These are phyloP conservation scores for Hoplostethus mediterraneus DNA, from an alignment of 2,797 vertebrate species.

Conservation along the genomic window DNA sequence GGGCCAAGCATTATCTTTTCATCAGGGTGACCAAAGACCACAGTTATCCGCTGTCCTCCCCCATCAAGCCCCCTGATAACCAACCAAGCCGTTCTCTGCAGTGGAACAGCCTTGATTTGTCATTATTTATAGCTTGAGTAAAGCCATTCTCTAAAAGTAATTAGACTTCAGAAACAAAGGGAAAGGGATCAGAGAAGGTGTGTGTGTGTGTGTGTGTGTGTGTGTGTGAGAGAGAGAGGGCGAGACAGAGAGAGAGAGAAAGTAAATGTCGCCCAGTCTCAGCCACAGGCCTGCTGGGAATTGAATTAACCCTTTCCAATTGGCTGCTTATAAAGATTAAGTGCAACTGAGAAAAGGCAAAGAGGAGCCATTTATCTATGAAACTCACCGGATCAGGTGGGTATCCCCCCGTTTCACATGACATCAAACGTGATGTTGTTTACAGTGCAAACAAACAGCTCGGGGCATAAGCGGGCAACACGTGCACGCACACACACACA, in stretches of 20 bases:
- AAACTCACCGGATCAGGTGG: slow-evolving; percentile 37
- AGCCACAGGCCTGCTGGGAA: slow-evolving; percentile 62
- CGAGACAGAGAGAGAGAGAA: slow-evolving; percentile 9
- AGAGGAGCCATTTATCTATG: slow-evolving; percentile 39
- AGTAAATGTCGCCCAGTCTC: slow-evolving; percentile 61
- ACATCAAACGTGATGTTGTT: slow-evolving; percentile 35
- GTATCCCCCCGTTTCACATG: slow-evolving; percentile 21
- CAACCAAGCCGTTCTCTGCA: slow-evolving; percentile 18
- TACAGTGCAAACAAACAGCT: slow-evolving; percentile 6
- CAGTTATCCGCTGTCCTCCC: neutral
- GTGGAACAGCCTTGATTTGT: slow-evolving; percentile 65
- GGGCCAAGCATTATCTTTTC: slow-evolving; percentile 10
- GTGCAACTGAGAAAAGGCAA: slow-evolving; percentile 60
- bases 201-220: too few species aligned
- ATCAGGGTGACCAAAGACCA: neutral
- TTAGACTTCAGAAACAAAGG: slow-evolving; percentile 74
- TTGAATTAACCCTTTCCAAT: slow-evolving; percentile 79
- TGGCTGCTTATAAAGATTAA: slow-evolving; percentile 79
- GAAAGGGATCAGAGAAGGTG: slow-evolving; percentile 30
- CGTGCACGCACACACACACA: slow-evolving; percentile 8
- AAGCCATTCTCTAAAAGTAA: slow-evolving; percentile 76
- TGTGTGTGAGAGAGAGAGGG: neutral
- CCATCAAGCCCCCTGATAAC: slow-evolving; percentile 4
- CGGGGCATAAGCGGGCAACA: slow-evolving; percentile 8
- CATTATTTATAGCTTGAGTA: slow-evolving; percentile 77